phyloP scores from a whole-genome alignment of 2,113 vertebrate species.

The Lonchura striata region DNA sequence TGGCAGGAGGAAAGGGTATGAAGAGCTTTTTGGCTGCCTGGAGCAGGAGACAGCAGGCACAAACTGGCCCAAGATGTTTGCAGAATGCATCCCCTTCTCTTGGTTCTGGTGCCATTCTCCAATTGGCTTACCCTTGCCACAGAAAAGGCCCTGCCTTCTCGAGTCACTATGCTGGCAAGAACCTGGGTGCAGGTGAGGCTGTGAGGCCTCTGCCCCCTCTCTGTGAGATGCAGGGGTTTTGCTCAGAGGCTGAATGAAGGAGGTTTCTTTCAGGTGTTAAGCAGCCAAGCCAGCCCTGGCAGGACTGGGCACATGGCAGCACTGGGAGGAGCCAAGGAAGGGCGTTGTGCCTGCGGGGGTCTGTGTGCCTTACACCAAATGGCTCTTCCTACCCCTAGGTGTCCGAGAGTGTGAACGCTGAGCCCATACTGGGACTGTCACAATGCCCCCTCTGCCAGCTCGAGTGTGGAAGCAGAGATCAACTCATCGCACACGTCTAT shows the following conservation, averaged over 20 bases:
- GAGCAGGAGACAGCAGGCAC: neutral
- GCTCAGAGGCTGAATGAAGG: neutral
- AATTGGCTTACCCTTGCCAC: neutral
- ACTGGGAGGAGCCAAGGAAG: neutral
- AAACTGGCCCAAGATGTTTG: neutral
- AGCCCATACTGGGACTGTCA: conserved; percentile 76
- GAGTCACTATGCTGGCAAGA: neutral
- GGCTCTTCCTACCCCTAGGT: conserved; percentile 50
- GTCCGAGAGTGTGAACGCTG: conserved; percentile 55
- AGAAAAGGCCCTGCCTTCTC: neutral
- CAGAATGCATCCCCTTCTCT: neutral
- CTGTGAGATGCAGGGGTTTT: neutral
- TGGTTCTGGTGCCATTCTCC: neutral
- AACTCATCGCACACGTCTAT: conserved; percentile 92
- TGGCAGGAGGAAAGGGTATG: neutral
- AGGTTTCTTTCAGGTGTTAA: neutral
- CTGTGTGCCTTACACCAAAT: neutral
- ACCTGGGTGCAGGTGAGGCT: neutral
- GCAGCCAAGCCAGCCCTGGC: neutral
- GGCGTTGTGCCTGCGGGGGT: accelerated
- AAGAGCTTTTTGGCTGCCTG: neutral
- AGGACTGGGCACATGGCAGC: neutral
- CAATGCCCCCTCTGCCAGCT: conserved; percentile 90
- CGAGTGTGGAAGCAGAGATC: conserved; percentile 89
- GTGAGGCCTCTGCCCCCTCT: neutral